These are phyloP conservation scores for Eucera pruinosa DNA, from an alignment of 2,888 invertebrate genomes.

Conservation along the genomic window DNA sequence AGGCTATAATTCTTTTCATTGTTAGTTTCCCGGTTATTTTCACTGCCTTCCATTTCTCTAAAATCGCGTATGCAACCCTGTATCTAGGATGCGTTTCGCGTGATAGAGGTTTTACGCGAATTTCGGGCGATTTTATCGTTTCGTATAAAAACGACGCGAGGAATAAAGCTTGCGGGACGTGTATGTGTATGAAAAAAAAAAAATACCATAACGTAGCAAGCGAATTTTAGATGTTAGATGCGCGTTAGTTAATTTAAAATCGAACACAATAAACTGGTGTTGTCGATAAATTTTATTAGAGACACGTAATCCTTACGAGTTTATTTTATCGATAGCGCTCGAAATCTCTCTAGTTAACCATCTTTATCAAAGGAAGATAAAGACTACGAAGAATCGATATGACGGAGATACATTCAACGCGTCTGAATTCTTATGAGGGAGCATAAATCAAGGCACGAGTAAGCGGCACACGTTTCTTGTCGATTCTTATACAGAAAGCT, in stretches of 20 bases:
- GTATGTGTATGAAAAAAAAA: too few species aligned
- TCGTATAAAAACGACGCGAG: constrained; percentile 12
- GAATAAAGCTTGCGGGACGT: neutral
- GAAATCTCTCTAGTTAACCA: constrained; percentile 25
- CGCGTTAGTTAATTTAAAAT: constrained; percentile 20
- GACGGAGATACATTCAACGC: constrained; percentile 55
- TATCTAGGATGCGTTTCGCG: constrained; percentile 5
- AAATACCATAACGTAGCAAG: neutral
- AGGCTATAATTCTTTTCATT: neutral
- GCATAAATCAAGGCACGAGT: constrained; percentile 58
- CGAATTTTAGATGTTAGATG: neutral
- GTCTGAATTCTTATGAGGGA: constrained; percentile 52
- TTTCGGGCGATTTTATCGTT: constrained; percentile 28
- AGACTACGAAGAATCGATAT: constrained; percentile 44
- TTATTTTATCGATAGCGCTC: constrained; percentile 8
- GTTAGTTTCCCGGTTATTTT: constrained; percentile 9
- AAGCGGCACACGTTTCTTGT: constrained; percentile 58
- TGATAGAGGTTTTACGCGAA: constrained; percentile 4
- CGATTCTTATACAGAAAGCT: constrained; percentile 63
- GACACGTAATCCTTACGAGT: too few species aligned
- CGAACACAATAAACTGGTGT: too few species aligned
- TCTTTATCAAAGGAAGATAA: constrained; percentile 15
- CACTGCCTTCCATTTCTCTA: neutral
- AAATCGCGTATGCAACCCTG: neutral
- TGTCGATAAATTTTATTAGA: neutral